These are phyloP conservation scores for Labeo calbasu DNA, from an alignment of 2,797 vertebrate species.

Conservation along the genomic window DNA sequence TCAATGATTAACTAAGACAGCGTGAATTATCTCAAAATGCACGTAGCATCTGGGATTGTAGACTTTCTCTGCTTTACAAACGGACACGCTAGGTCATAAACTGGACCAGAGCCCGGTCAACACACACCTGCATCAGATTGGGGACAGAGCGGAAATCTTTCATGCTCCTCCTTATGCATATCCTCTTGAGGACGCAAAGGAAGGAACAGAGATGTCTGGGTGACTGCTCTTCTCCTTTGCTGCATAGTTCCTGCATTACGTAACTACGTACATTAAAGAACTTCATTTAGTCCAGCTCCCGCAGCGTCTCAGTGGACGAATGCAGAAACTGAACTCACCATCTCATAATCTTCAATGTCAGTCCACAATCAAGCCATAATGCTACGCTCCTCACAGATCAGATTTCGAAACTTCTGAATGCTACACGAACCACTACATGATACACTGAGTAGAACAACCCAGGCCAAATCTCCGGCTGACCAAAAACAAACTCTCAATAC, in stretches of 20 bases:
- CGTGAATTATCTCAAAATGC: constrained; percentile 13
- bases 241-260: constrained; percentile 50
- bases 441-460: constrained; percentile 45
- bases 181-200: constrained; percentile 8
- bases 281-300: constrained; percentile 18
- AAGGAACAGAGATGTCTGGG: constrained; percentile 27
- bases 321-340: constrained; percentile 39
- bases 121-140: constrained; percentile 23
- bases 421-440: constrained; percentile 66
- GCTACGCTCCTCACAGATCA: neutral
- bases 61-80: constrained; percentile 10
- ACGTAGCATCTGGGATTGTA: neutral
- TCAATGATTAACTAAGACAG: constrained; percentile 23
- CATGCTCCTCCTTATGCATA: neutral
- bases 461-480: constrained; percentile 64
- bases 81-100: constrained; percentile 25
- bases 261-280: constrained; percentile 33
- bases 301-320: constrained; percentile 15
- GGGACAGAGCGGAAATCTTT: constrained; percentile 31
- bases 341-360: constrained; percentile 36
- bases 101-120: constrained; percentile 7
- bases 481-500: constrained; percentile 50
- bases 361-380: neutral
- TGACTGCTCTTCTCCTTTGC: constrained; percentile 20
- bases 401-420: constrained; percentile 51